Base-by-base conservation (phyloP, 1,140 invertebrate genomes). In the Zaprionus davidi region DNA sequence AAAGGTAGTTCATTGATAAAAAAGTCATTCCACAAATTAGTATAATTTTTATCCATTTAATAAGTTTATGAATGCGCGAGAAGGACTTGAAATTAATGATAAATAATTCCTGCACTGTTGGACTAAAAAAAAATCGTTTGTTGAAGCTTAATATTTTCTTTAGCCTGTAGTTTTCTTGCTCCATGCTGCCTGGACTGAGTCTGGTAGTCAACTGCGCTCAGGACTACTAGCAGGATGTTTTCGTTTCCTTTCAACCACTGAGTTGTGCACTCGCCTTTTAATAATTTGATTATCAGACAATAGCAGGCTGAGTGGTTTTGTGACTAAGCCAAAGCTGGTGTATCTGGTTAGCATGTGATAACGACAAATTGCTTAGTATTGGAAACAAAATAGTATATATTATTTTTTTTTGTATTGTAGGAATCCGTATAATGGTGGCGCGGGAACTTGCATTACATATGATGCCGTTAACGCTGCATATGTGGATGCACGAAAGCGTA, bases 381-480 rank as follows among this genome's bases (percentile, higher is more conserved):
- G 64, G 53, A 74, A 90, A 81, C 85, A 55, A 46, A 79, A 46
- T 44, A 17, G 41, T 46, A 46, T 71, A 46, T 76, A 80, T 63
- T 41, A 60, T 66, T 31, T 68, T 51, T 41, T 24, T 11, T n/a
- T 41, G 20, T n/a, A 44, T 81, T 82, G 44, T 81, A 92, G 91
- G 28, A 81, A 79, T 58, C 87, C 90, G 12, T 92, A 91, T 63
- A 85, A 62, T 57, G 94, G 94, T 76, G 96, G 95, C 46, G 94
- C 95, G 57, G 95, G 96, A 73, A 96, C 96, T 24, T 98, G 97
- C 93, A 98, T 98, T 86, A 98, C 97, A 13, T 98, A 98, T 92
- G 97, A 98, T 81, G 97, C 97, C 36, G 95, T 98, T 59, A 98
- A 98, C 93, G 95, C 96, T 70, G 97, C 98, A 38, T 98, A 98